Evolutionary conservation across 2,888 invertebrate species (phyloP), one percentile per base, ranked within the genome.

Genomic region (Cantharis rustica): DNA sequence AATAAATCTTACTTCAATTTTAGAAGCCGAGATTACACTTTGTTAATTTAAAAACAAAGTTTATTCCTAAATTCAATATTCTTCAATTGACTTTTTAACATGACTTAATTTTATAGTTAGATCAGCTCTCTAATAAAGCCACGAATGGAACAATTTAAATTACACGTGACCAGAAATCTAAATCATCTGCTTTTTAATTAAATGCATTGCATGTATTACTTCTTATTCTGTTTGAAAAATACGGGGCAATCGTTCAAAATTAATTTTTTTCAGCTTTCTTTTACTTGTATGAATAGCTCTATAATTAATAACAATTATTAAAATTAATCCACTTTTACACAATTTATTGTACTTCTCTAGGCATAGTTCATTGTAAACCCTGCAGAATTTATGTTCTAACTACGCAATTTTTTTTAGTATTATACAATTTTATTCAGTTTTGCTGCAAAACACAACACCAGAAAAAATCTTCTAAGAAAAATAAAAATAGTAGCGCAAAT

Each of bases 171-270:
- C 23, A 17, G 64, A 66, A 66, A 66, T 20, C n/a, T 20, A 23
- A 66, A 23, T 66, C n/a, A 66, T 66, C 11, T 66, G 62, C 26
- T 71, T 62, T 13, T 27, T 16, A 71, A 71, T 62, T 26, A 64
- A 72, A 72, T 72, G 68, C 66, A 47, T 66, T 23, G 66, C 31
- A 15, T 72, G 66, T 17, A 31, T 31, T 31, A 47, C 47, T 47
- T 47, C 47, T n/a, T 47, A 47, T 47, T 47, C 47, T n/a, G 47
- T 47, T 47, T 47, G 47, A 47, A 47, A 47, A 47, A 47, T 47
- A n/a, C n/a, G n/a, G 7, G 7, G 9, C n/a, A 47, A 47, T 47
- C 47, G 5, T 47, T 3, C 7, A 47, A 47, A 47, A 47, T 47
- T 47, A 47, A 47, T n/a, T 47, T 47, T 47, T 47, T 31, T 7